Percentiles rank a stretch among this genome's conserved stretches.
Evolutionary conservation across 1,140 invertebrate genomes (phyloP).

Genomic region (Dysdera silvatica): DNA sequence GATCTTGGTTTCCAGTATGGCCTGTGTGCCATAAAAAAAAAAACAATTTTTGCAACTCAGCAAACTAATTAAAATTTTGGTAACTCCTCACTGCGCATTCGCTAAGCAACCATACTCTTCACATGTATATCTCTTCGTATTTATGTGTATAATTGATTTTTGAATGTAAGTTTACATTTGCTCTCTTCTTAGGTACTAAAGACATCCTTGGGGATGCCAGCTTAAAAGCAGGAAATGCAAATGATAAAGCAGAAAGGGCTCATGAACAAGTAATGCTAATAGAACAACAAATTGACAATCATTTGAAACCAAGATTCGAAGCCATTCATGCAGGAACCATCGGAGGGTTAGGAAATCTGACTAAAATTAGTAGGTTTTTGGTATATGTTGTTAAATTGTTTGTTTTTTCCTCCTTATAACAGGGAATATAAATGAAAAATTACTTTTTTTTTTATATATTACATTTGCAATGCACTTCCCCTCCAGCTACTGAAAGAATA

Average conservation of each 20-base stretch:
- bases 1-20: too few relatives aligned
- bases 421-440: too few relatives aligned
- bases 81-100: too few relatives aligned
- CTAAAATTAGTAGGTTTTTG: constrained; percentile 24
- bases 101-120: too few relatives aligned
- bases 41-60: too few relatives aligned
- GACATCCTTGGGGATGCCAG: background rate
- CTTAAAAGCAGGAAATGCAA: background rate
- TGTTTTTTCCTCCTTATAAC: too few relatives aligned
- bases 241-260: constrained; percentile 12
- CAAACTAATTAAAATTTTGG: too few relatives aligned
- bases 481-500: too few relatives aligned
- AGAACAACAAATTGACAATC: constrained; percentile 11
- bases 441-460: too few relatives aligned
- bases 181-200: constrained; percentile 1
- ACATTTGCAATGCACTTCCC: too few relatives aligned
- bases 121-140: background rate
- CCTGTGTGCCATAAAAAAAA: too few relatives aligned
- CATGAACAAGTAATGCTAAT: constrained; percentile 1
- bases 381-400: too few relatives aligned
- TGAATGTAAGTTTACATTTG: background rate
- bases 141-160: background rate
- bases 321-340: constrained; percentile 36
- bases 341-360: constrained; percentile 34
- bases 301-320: constrained; percentile 31